Evolutionary conservation across 1,140 invertebrate species (phyloP).

Genomic region (Subanguina moxae): DNA sequence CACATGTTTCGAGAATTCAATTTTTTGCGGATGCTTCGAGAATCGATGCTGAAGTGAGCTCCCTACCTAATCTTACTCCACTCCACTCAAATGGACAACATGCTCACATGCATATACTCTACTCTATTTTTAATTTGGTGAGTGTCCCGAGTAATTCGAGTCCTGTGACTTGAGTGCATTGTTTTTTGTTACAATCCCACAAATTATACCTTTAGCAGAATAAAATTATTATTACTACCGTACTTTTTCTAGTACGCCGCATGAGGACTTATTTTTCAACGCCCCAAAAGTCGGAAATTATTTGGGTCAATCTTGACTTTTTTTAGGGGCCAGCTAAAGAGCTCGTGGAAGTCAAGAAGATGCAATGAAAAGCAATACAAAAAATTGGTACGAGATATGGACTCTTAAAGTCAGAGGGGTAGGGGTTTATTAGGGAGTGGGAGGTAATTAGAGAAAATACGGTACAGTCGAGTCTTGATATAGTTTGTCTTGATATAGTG

Average conservation of each 20-base stretch:
- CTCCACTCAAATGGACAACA: conserved; percentile 41
- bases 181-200: not conserved
- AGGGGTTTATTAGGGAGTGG: too few relatives aligned
- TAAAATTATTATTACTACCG: conserved; percentile 10
- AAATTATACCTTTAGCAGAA: not conserved
- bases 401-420: too few relatives aligned
- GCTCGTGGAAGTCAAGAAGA: too few relatives aligned
- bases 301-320: not conserved
- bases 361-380: too few relatives aligned
- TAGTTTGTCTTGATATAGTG: too few relatives aligned
- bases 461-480: too few relatives aligned
- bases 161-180: too few relatives aligned
- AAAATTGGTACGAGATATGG: too few relatives aligned
- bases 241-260: too few relatives aligned
- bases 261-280: not conserved
- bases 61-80: conserved; percentile 40
- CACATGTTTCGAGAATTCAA: conserved; percentile 46
- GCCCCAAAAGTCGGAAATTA: not conserved
- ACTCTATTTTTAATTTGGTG: conserved; percentile 49
- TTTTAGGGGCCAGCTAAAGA: too few relatives aligned
- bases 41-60: conserved; percentile 42
- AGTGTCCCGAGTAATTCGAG: too few relatives aligned
- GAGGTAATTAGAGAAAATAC: too few relatives aligned
- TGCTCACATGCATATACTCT: conserved; percentile 52
- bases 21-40: conserved; percentile 47